Base-by-base conservation (phyloP, 2,888 invertebrate genomes). In the Cancer borealis region DNA sequence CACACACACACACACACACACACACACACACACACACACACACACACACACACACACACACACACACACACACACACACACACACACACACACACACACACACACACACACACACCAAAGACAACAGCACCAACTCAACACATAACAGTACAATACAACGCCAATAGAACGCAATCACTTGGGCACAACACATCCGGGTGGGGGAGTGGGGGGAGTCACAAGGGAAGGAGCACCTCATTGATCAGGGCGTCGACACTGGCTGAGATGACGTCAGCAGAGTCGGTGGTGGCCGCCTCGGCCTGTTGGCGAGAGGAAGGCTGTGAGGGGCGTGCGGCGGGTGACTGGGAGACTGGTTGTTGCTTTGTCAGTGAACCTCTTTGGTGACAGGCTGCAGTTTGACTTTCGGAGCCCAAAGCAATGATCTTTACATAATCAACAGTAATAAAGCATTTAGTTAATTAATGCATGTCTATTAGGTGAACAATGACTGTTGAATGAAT, bases 221-320 rank as follows among this genome's bases (percentile, higher is more conserved):
- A 1, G 30, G 1, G 39, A 39, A 17, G 45, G n/a, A 66, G 66
- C 92, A 92, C 92, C 92, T 92, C 92, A 49, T 92, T 92, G 39
- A 92, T 49, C 17, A 92, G 92, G 39, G 87, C 92, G 87, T 84
- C 88, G 87, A 92, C 46, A 47, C 45, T 92, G 87, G 87, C 47
- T 12, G 87, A 17, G 21, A 39, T 54, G 39, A 49, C 49, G 87
- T 26, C 14, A 30, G 30, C 79, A 45, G 79, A 54, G n/a, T 92
- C 54, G 26, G 87, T 54, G n/a, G 84, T 17, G 92, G 6, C 30
- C 21, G 84, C 92, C 6, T 47, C 21, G 84, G 92, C 17, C 84
- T 47, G 54, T 54, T 87, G 87, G 39, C 17, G 47, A 45, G 47
- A 47, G n/a, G 26, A 84, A 84, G 39, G 39, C 84, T 12, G 14